Conservation (phyloP, 2,113 vertebrate genomes). For the Takifugu bimaculatus region DNA sequence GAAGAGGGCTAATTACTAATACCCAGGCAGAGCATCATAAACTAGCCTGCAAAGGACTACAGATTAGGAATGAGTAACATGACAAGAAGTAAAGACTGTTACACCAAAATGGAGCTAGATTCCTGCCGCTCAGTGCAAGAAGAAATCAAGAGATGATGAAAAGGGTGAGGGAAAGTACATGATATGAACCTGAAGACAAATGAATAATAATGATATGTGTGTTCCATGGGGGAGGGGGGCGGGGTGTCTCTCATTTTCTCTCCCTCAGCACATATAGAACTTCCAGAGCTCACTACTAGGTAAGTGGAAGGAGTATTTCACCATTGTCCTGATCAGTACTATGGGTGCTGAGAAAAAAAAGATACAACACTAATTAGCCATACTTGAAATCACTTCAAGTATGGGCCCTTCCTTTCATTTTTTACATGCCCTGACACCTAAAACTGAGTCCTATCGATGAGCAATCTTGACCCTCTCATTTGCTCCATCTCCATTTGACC, state of each 20-base stretch:
- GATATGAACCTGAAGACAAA: slow-evolving; percentile 24
- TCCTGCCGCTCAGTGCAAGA: slow-evolving; percentile 11
- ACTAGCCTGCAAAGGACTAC: slow-evolving; percentile 64
- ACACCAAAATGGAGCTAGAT: slow-evolving; percentile 2
- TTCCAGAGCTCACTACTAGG: slow-evolving; percentile 1
- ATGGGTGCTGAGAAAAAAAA: slow-evolving; percentile 5
- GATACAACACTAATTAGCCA: no score
- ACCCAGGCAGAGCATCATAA: slow-evolving; percentile 46
- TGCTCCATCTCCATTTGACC: slow-evolving; percentile 54
- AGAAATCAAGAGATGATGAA: not conserved
- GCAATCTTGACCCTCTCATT: slow-evolving; percentile 38
- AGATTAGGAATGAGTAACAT: slow-evolving; percentile 38
- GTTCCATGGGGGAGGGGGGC: slow-evolving; percentile 32
- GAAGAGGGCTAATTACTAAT: slow-evolving; percentile 61
- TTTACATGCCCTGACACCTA: no score
- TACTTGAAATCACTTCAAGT: no score
- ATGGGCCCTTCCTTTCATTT: no score
- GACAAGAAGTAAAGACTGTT: slow-evolving; percentile 6
- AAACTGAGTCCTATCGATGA: slow-evolving; percentile 34
- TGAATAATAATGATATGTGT: slow-evolving; percentile 16
- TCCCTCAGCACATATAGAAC: slow-evolving; percentile 11
- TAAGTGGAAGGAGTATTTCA: no score
- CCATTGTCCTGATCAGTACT: not conserved
- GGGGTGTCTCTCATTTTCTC: not conserved
- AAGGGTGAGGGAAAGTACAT: slow-evolving; percentile 9